Evolutionary conservation across 2,888 invertebrate genomes (phyloP).

Genomic region (Iphiclides podalirius): DNA sequence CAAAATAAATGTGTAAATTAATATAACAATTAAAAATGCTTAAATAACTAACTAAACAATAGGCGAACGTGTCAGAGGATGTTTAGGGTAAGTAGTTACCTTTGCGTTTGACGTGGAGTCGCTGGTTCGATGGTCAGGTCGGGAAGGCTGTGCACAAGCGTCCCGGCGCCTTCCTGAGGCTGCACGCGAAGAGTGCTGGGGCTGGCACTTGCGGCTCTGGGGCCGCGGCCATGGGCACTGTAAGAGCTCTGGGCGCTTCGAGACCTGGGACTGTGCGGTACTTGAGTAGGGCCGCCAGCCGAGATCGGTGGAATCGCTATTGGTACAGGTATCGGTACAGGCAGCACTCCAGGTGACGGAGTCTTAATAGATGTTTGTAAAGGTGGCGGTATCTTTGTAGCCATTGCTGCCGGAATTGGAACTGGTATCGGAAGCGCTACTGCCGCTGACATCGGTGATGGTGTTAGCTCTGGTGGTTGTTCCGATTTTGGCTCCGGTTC

Average conservation of each 20-base stretch:
- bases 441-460: neutral
- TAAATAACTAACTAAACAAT: too few relatives aligned
- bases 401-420: neutral
- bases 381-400: neutral
- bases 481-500: too few relatives aligned
- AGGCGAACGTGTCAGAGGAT: too few relatives aligned
- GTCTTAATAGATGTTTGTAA: neutral
- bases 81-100: too few relatives aligned
- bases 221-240: neutral
- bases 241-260: neutral
- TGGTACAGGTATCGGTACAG: too few relatives aligned
- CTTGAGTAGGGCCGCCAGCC: too few relatives aligned
- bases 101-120: constrained; percentile 41
- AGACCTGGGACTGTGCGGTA: neutral
- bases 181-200: constrained; percentile 84
- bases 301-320: too few relatives aligned
- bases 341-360: too few relatives aligned
- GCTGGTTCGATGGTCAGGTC: constrained; percentile 77
- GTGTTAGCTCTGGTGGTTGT: too few relatives aligned
- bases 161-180: constrained; percentile 78
- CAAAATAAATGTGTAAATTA: too few relatives aligned
- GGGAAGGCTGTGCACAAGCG: constrained; percentile 89
- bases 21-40: too few relatives aligned
- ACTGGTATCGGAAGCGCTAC: constrained; percentile 3
- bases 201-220: constrained; percentile 24